Percentiles rank a stretch among this genome's conserved stretches.
Evolutionary conservation across 2,797 vertebrate species (phyloP).

Genomic region (Paratrypauchen microcephalus): DNA sequence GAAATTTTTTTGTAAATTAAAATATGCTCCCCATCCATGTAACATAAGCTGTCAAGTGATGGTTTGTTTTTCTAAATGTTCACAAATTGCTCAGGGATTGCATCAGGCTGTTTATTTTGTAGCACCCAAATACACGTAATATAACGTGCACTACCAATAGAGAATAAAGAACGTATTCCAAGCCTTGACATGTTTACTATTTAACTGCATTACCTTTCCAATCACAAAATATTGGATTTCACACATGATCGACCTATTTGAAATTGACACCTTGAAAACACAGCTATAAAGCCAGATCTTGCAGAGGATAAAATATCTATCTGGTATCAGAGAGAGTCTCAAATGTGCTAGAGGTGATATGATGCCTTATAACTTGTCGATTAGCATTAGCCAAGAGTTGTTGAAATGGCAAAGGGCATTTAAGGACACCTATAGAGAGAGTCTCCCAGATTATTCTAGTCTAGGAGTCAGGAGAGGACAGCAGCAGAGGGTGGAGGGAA

Average conservation of each 20-base stretch:
- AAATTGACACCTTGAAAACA: constrained; percentile 3
- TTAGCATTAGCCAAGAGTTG: constrained; percentile 40
- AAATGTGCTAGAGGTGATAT: background rate
- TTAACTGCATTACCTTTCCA: constrained; percentile 13
- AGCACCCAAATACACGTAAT: constrained; percentile 30
- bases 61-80: constrained; percentile 50
- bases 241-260: constrained; percentile 16
- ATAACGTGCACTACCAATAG: constrained; percentile 12
- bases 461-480: background rate
- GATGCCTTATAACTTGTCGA: constrained; percentile 22
- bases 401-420: constrained; percentile 35
- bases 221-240: constrained; percentile 13
- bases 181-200: constrained; percentile 11
- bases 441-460: constrained; percentile 15
- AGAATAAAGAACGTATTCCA: background rate
- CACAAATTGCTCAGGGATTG: constrained; percentile 61
- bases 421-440: constrained; percentile 24
- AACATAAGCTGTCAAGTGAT: constrained; percentile 16
- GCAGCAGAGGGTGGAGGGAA: background rate
- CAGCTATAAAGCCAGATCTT: constrained; percentile 8
- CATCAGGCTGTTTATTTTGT: constrained; percentile 62
- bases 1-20: background rate
- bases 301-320: constrained; percentile 8
- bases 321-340: background rate
- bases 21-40: background rate